Percentiles rank a stretch among this genome's conserved stretches.
Conservation (phyloP, 2,113 vertebrate genomes). For the Brienomyrus brachyistius region DNA sequence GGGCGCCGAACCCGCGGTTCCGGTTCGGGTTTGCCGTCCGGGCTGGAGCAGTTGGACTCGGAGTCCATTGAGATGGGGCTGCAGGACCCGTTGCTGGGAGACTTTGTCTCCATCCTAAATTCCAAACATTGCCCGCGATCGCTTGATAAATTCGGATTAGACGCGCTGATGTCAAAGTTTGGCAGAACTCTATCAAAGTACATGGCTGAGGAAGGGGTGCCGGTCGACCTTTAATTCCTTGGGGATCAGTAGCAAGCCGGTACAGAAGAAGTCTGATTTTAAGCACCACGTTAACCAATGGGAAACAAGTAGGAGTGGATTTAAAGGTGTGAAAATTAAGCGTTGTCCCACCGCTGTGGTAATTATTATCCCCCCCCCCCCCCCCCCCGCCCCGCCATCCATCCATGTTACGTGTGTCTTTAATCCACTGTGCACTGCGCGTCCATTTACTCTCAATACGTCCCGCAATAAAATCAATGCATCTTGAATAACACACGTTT, state of each 20-base stretch:
- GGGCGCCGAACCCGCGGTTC: slow-evolving; percentile 62
- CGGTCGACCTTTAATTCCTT: not conserved
- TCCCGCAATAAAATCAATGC: not conserved
- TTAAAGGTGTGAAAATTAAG: slow-evolving; percentile 62
- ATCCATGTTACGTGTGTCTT: slow-evolving; percentile 21
- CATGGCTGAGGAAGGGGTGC: slow-evolving; percentile 38
- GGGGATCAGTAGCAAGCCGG: not conserved
- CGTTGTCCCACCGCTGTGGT: slow-evolving; percentile 47
- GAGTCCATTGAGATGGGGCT: slow-evolving; percentile 58
- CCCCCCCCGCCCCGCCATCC: slow-evolving; percentile 36
- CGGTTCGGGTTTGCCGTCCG: slow-evolving; percentile 59
- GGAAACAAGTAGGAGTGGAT: slow-evolving; percentile 59
- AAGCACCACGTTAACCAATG: slow-evolving; percentile 55
- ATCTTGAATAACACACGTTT: not conserved
- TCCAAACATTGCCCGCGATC: slow-evolving; percentile 32
- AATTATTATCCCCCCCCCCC: slow-evolving; percentile 39
- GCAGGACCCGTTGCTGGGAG: slow-evolving; percentile 41
- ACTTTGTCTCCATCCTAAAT: slow-evolving; percentile 25
- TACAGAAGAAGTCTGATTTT: slow-evolving; percentile 33
- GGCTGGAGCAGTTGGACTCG: slow-evolving; percentile 65
- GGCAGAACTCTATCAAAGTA: slow-evolving; percentile 41
- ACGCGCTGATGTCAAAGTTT: slow-evolving; percentile 34
- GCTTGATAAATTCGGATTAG: slow-evolving; percentile 24
- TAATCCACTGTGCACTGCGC: not conserved
- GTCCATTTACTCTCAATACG: not conserved